Evolutionary conservation across 1,140 invertebrate genomes (phyloP).

Genomic region (Eriosoma lanigerum): DNA sequence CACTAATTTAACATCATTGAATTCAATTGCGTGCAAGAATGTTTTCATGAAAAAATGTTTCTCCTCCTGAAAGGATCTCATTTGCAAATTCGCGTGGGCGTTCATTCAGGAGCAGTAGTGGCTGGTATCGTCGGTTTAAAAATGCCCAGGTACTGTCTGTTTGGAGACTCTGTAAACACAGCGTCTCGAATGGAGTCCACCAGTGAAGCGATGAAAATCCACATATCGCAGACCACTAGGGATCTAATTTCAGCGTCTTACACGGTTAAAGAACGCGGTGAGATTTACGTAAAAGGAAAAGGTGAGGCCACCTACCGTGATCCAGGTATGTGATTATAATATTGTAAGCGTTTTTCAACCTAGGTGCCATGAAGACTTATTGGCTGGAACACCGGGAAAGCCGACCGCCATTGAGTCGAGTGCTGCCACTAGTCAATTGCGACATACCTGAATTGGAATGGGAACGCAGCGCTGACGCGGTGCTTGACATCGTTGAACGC

Average conservation of each 20-base stretch:
- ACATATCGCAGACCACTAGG: constrained; percentile 86
- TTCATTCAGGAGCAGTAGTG: constrained; percentile 87
- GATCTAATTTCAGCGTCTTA: constrained; percentile 76
- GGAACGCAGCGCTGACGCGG: constrained; percentile 58
- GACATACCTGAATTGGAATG: constrained; percentile 56
- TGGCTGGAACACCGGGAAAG: constrained; percentile 76
- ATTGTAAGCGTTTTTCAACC: background rate
- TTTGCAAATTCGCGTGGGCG: constrained; percentile 84
- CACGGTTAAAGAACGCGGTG: constrained; percentile 75
- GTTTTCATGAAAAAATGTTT: constrained; percentile 11
- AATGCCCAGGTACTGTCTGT: constrained; percentile 93
- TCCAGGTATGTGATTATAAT: background rate
- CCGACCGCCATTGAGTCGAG: constrained; percentile 61
- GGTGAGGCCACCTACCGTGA: constrained; percentile 60
- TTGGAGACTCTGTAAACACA: constrained; percentile 91
- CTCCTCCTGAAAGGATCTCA: constrained; percentile 70
- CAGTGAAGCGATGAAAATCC: constrained; percentile 88
- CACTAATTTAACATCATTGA: too few relatives aligned
- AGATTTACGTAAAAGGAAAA: constrained; percentile 84
- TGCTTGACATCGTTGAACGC: constrained; percentile 54
- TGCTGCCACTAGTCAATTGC: constrained; percentile 56
- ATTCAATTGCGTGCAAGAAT: too few relatives aligned
- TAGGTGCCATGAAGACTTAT: constrained; percentile 90
- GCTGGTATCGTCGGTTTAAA: constrained; percentile 93
- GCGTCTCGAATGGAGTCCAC: constrained; percentile 91